These are phyloP conservation scores for Seladonia tumulorum DNA, from an alignment of 2,888 invertebrate species.

Conservation along the genomic window DNA sequence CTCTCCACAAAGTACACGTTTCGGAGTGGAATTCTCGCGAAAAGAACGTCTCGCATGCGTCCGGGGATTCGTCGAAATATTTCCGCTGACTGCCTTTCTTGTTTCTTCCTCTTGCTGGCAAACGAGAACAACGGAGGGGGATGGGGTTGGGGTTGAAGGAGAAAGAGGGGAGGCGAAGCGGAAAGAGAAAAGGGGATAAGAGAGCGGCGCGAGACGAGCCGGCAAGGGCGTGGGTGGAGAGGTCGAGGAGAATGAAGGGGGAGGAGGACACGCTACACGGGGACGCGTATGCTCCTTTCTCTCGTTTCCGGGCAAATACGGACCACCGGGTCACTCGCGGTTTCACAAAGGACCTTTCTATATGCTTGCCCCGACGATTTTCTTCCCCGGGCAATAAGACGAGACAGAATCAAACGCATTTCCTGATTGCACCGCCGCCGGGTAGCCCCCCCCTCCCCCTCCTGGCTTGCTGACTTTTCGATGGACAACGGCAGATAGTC, in stretches of 20 bases:
- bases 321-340: slow-evolving; percentile 58
- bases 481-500: not conserved
- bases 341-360: slow-evolving; percentile 63
- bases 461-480: not conserved
- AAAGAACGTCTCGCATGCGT: slow-evolving; percentile 68
- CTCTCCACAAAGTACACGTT: slow-evolving; percentile 64
- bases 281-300: slow-evolving; percentile 43
- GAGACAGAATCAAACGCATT: slow-evolving; percentile 66
- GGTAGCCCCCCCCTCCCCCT: no score
- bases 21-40: slow-evolving; percentile 60
- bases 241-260: not conserved
- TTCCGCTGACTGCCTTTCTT: slow-evolving; percentile 65
- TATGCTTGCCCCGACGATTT: slow-evolving; percentile 47
- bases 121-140: slow-evolving; percentile 55
- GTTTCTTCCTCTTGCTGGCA: slow-evolving; percentile 47
- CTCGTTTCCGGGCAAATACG: slow-evolving; percentile 41
- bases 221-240: not conserved
- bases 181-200: slow-evolving; percentile 51
- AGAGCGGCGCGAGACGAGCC: slow-evolving; percentile 3
- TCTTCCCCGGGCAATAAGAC: slow-evolving; percentile 48
- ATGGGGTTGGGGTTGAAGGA: no score
- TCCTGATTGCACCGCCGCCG: slow-evolving; percentile 55
- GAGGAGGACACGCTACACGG: not conserved
- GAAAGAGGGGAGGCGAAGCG: not conserved
- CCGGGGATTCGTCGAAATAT: slow-evolving; percentile 72